Conservation (phyloP, 2,888 invertebrate species). For the Leptodirus hochenwartii region DNA sequence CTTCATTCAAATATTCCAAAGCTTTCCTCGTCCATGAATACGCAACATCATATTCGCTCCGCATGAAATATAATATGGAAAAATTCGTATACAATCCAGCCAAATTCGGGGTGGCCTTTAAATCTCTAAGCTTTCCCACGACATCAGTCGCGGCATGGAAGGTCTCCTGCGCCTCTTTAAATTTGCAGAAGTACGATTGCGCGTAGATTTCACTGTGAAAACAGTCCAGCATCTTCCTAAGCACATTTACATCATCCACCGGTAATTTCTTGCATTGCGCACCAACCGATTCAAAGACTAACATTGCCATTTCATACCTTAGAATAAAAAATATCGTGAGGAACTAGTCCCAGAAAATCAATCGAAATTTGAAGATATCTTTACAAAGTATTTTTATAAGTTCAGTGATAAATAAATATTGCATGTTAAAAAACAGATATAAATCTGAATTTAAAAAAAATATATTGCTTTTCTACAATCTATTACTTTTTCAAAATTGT, state of each 20-base stretch:
- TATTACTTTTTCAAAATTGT: too few relatives aligned
- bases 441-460: too few relatives aligned
- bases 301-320: too few relatives aligned
- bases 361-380: too few relatives aligned
- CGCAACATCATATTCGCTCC: slow-evolving; percentile 66
- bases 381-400: too few relatives aligned
- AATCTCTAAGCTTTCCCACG: slow-evolving; percentile 30
- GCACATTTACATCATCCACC: slow-evolving; percentile 25
- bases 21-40: slow-evolving; percentile 66
- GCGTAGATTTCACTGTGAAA: slow-evolving; percentile 54
- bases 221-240: slow-evolving; percentile 60
- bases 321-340: too few relatives aligned
- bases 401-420: too few relatives aligned
- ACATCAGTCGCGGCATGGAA: slow-evolving; percentile 37
- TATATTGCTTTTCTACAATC: too few relatives aligned
- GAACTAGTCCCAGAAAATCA: too few relatives aligned
- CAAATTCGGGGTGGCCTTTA: slow-evolving; percentile 29
- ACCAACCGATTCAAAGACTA: slow-evolving; percentile 26
- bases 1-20: slow-evolving; percentile 42
- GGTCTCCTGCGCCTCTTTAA: slow-evolving; percentile 57
- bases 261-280: too few relatives aligned
- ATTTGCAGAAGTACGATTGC: slow-evolving; percentile 65
- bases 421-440: too few relatives aligned
- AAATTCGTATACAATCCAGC: slow-evolving; percentile 70
- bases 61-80: slow-evolving; percentile 63